Conservation (phyloP, 2,888 invertebrate genomes). For the Acronicta psi region DNA sequence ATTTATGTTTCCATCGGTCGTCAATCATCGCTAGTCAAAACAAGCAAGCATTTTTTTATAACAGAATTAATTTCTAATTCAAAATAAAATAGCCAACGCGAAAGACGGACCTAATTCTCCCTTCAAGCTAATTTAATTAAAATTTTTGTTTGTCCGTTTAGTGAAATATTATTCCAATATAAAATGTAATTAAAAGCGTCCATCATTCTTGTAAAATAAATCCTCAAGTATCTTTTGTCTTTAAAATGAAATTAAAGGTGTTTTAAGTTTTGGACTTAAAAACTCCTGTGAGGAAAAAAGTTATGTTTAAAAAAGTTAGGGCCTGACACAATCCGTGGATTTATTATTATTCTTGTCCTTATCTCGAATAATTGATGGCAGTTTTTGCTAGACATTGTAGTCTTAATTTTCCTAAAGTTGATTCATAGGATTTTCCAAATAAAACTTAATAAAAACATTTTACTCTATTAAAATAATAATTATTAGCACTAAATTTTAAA, state of each 20-base stretch:
- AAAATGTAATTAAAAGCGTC: slow-evolving; percentile 46
- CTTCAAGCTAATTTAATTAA: slow-evolving; percentile 41
- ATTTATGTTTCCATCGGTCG: slow-evolving; percentile 46
- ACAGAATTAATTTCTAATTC: slow-evolving; percentile 38
- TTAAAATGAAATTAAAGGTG: slow-evolving; percentile 36
- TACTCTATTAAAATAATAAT: too few relatives aligned
- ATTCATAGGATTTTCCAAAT: too few relatives aligned
- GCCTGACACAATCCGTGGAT: neutral
- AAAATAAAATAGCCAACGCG: slow-evolving; percentile 26
- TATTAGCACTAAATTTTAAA: neutral
- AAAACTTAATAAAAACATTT: too few relatives aligned
- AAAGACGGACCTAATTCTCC: slow-evolving; percentile 22
- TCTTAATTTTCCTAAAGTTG: too few relatives aligned
- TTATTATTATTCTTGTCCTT: neutral
- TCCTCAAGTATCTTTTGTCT: slow-evolving; percentile 44
- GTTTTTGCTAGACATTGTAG: neutral
- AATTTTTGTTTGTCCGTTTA: slow-evolving; percentile 42
- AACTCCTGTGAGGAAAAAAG: slow-evolving; percentile 18
- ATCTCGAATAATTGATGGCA: slow-evolving; percentile 19
- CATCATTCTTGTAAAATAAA: slow-evolving; percentile 42
- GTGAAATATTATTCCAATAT: slow-evolving; percentile 50
- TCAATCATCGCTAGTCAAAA: slow-evolving; percentile 44
- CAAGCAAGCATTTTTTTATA: slow-evolving; percentile 33
- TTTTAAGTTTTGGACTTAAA: slow-evolving; percentile 37
- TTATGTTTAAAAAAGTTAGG: slow-evolving; percentile 19